Base-by-base conservation (phyloP, 2,797 vertebrate species). In the Allobates femoralis region DNA sequence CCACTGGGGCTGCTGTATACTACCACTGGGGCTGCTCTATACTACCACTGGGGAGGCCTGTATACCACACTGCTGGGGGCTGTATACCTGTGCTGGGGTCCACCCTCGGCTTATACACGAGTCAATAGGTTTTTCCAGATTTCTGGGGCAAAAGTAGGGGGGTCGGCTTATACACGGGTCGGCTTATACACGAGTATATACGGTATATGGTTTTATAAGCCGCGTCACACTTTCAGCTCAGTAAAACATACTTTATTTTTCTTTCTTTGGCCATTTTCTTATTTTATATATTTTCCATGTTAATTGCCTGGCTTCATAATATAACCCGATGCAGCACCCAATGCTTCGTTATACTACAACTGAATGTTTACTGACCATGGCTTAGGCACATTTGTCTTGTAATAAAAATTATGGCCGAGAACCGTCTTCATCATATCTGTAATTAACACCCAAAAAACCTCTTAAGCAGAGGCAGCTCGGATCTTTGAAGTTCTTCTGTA, bases 401-500 rank as follows among this genome's bases (percentile, higher is more conserved):
- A 79, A 60, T 60, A 79, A 55, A 56, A 56, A 23, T 71, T 7
- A 71, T 82, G 81, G 60, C 32, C 28, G 21, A 83, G 15, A 56
- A 28, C 34, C 16, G 5, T 55, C 64, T 55, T 82, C 21, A 74
- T 41, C 34, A 60, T 37, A 85, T 64, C 71, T 79, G 62, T 67
- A 69, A 78, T 66, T 85, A 37, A 32, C 74, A 34, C 46, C 71
- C 66, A 37, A 67, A n/a, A 79, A 41, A 67, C n/a, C 58, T 67
- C 83, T 79, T 28, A 30, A 21, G 51, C 16, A 21, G 21, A 69
- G 64, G 62, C 58, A 19, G 58, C 37, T 67, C 37, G 58, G 60
- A 37, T 32, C 73, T 58, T 78, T 85, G 56, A 85, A 71, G 62
- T 60, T 19, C 32, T 18, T 83, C 71, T 85, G 34, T 79, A 79